Conservation (phyloP, 2,113 vertebrate species). For the Gasterosteus aculeatus region DNA sequence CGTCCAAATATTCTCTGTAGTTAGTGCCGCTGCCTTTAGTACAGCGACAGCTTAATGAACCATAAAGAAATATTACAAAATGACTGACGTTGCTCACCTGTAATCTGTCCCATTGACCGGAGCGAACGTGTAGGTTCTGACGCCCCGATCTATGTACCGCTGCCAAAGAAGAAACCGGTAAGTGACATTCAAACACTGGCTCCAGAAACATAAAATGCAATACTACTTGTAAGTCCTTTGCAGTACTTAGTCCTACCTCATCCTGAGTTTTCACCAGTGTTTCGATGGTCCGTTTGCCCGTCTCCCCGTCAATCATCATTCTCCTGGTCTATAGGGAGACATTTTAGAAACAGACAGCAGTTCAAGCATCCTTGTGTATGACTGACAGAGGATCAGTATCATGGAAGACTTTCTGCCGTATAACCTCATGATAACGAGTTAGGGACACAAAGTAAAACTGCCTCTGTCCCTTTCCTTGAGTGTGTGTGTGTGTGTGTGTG, state of each 20-base stretch:
- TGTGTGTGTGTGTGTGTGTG: background rate
- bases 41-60: background rate
- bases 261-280: slow-evolving; percentile 97
- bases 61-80: background rate
- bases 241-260: slow-evolving; percentile 85
- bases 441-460: slow-evolving; percentile 23
- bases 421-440: slow-evolving; percentile 5
- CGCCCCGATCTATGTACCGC: slow-evolving; percentile 96
- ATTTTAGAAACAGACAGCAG: background rate
- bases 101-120: slow-evolving; percentile 98
- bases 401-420: slow-evolving; percentile 18
- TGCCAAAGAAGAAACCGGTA: slow-evolving; percentile 65
- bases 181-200: slow-evolving; percentile 2
- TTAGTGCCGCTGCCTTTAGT: background rate
- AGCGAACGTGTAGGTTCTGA: slow-evolving; percentile 94
- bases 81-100: slow-evolving; percentile 83
- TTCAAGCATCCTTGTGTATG: background rate
- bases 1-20: slow-evolving; percentile 7
- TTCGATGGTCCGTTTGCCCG: slow-evolving; percentile 90
- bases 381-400: slow-evolving; percentile 6
- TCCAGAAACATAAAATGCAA: background rate
- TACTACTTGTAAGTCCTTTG: background rate
- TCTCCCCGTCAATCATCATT: slow-evolving; percentile 96
- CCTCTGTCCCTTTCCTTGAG: background rate
- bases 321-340: slow-evolving; percentile 86